Evolutionary conservation across 1,140 invertebrate genomes (phyloP).

Genomic region (Brachionus koreanus): DNA sequence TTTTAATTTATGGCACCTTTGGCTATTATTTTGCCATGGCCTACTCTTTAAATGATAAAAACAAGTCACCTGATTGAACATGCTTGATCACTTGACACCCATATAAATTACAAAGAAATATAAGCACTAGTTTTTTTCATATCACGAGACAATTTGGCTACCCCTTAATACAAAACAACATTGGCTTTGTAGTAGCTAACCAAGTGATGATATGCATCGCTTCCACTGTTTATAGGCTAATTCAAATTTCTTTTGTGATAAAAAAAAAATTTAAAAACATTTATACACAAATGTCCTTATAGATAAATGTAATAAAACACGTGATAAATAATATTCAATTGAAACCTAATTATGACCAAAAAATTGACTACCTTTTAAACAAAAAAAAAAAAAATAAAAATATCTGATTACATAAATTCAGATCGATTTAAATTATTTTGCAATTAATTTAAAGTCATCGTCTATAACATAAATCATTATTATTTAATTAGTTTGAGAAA

Average conservation of each 20-base stretch:
- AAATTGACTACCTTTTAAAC: neutral
- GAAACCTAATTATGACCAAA: neutral
- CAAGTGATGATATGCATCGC: neutral
- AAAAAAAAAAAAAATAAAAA: neutral
- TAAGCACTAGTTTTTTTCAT: too few species aligned
- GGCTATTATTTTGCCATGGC: too few species aligned
- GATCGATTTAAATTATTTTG: neutral
- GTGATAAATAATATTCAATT: neutral
- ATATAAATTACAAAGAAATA: neutral
- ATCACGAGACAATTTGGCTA: too few species aligned
- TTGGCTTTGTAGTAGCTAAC: neutral
- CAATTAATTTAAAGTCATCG: neutral
- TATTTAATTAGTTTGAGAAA: constrained; percentile 26
- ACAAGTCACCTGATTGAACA: neutral
- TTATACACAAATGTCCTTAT: neutral
- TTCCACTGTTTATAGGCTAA: neutral
- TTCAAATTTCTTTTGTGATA: neutral
- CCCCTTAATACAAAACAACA: neutral
- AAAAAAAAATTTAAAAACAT: neutral
- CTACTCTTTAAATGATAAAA: neutral
- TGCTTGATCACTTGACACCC: neutral
- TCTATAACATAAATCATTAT: constrained; percentile 31
- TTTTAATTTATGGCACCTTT: neutral
- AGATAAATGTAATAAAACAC: neutral
- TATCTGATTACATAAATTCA: neutral